Evolutionary conservation across 2,797 vertebrate species (phyloP), one percentile per base, ranked within the genome.

Genomic region (Hoplostethus atlanticus): DNA sequence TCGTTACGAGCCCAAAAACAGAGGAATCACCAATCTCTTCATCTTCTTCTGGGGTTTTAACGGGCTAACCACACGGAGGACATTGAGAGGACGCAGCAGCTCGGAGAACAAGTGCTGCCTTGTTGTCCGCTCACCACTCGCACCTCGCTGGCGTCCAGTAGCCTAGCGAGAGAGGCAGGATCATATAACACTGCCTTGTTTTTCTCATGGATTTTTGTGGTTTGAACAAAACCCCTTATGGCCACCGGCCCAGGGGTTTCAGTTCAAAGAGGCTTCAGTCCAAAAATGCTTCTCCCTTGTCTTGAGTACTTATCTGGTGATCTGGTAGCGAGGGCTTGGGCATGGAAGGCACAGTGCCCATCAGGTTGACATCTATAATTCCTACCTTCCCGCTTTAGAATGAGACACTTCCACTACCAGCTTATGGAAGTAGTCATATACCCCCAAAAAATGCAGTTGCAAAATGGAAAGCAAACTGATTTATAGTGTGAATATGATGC

Each of bases 51-150:
- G 59, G 57, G 70, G 48, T 4, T 86, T 73, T 74, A 80, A 84
- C 77, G 77, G 56, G 76, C 76, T 65, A 48, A 89, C 85, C 82
- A 57, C 81, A 77, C 13, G 44, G 80, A 84, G 79, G 81, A 80
- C 81, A 72, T 46, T 0, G 74, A 64, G 75, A 68, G 77, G 81
- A 82, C 83, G 61, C 70, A 53, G 69, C 77, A 34, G 80, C 72
- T 71, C 15, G 2, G 59, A 84, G 80, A 91, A 91, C 88, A 92
- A 89, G 84, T 52, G 75, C 60, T 68, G 84, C 88, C 84, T 91
- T 91, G 86, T 90, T 86, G 70, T 76, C 17, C 11, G 34, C 77
- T 84, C 64, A 31, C 57, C 62, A 8, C 74, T 89, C 69, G 58
- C 79, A 83, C 84, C 69, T 86, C 75, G 4, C 68, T 53, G 84